Base-by-base conservation (phyloP, 2,797 vertebrate species). In the Glossophaga mutica region DNA sequence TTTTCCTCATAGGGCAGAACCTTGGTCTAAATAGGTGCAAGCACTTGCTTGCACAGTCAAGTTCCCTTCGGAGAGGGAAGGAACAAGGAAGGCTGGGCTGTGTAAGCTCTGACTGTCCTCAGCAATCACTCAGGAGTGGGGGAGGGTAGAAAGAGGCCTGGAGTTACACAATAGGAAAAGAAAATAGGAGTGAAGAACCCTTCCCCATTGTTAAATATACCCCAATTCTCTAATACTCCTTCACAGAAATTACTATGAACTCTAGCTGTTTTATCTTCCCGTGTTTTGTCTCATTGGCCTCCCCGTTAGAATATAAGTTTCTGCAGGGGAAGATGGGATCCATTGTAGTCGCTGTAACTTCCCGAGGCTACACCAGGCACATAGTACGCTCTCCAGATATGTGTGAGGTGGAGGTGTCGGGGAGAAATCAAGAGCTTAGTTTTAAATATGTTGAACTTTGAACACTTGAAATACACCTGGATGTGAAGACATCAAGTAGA, bases 161-260 rank as follows among this genome's bases (percentile, higher is more conserved):
- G 15, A 1, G 1, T 37, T 44, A 50, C 5, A 16, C 32, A 65
- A 57, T 0, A 74, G 21, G 26, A 77, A 48, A 62, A 48, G 37
- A 34, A 73, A 46, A 32, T 44, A 76, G 48, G 22, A n/a, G 11
- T 46, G 26, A 90, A 62, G 52, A 57, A 76, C 5, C 1, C 14
- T 18, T 48, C 10, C 6, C 4, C 6, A 26, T 65, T 87, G 83
- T 84, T 32, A 83, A 42, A 42, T 57, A 78, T 52, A 37, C 9
- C 26, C 78, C 39, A 15, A 16, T 55, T 85, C n/a, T 8, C 19
- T 16, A 71, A 57, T 12, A 71, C 22, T 76, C 26, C 46, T 92
- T 93, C 14, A 57, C 32, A 67, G 19, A 95, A 89, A 70, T 76
- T 32, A 34, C 21, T 74, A 8, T 32, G 65, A 94, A 34, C 46